Evolutionary conservation across 1,140 invertebrate species (phyloP), one percentile per base, ranked within the genome.

Genomic region (Lerema accius): DNA sequence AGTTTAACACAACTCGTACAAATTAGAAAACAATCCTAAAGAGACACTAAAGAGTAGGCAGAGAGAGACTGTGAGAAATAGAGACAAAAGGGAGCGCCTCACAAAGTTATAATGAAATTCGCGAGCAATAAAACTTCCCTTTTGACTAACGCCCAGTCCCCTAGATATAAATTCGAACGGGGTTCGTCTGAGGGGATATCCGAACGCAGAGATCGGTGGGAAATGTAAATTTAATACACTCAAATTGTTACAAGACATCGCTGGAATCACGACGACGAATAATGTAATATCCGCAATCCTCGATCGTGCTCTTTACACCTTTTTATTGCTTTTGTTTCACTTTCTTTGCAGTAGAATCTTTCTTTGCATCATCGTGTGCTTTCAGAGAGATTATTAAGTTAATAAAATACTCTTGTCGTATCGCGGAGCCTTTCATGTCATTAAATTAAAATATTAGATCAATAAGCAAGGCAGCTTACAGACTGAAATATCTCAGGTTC

Each of bases 41-140:
- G 84, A 82, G 79, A 80, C 84, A 79, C 79, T 84, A 80, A 72
- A 77, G 63, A 80, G 4, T 3, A 32, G 7, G 71, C 71, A 69
- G 65, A 78, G 73, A 73, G 75, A 78, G 78, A 71, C 3, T 7
- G 9, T 4, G 28, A 32, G 28, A 32, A 9, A 9, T 7, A 32
- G 28, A 32, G 4, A 4, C 1, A 9, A 23, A 23, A 23, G 19
- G 2, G 28, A 32, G 28, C 28, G 78, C 73, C 67, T 56, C 60
- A 70, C 74, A 78, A 90, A 89, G 78, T 90, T 90, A 90, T 90
- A 90, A 90, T 90, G 85, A 86, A 90, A 90, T 90, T 90, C 86
- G 83, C 80, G 74, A 90, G 82, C 85, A 86, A 90, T 90, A 90
- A 90, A 90, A 90, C 84, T 90, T 88, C 79, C 78, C 82, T 82